Conservation (phyloP, 2,888 invertebrate genomes). For the Drosophila neonasuta region DNA sequence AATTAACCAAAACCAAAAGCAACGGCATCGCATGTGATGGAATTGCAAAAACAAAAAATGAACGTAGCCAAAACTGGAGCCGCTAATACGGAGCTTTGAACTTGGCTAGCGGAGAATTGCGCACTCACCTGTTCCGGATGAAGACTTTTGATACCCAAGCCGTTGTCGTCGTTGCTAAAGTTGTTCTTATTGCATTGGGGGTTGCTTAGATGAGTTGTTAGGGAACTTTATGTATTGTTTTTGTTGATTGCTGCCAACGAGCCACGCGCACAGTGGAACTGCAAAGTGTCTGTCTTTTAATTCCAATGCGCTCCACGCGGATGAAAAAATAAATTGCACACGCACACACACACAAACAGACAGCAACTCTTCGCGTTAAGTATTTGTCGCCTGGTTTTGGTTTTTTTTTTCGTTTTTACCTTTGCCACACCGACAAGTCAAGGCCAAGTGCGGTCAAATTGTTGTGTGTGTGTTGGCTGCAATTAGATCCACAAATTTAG, state of each 20-base stretch:
- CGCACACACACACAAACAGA: slow-evolving; percentile 39
- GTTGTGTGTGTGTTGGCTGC: slow-evolving; percentile 18
- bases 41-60: slow-evolving; percentile 30
- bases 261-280: slow-evolving; percentile 47
- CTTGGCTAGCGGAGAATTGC: slow-evolving; percentile 16
- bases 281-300: slow-evolving; percentile 21
- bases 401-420: slow-evolving; percentile 17
- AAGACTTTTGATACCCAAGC: slow-evolving; percentile 28
- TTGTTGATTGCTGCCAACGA: slow-evolving; percentile 11
- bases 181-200: slow-evolving; percentile 37
- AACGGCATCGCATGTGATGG: slow-evolving; percentile 39
- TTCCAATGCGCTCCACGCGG: slow-evolving; percentile 60
- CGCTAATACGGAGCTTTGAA: slow-evolving; percentile 33
- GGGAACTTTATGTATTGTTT: slow-evolving; percentile 5
- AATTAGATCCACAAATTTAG: slow-evolving; percentile 20
- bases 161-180: slow-evolving; percentile 2
- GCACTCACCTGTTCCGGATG: slow-evolving; percentile 52
- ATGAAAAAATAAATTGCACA: slow-evolving; percentile 60
- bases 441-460: slow-evolving; percentile 42
- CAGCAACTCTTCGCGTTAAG: slow-evolving; percentile 17
- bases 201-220: slow-evolving; percentile 25
- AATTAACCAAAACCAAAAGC: slow-evolving; percentile 30
- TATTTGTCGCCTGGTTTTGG: slow-evolving; percentile 20
- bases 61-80: slow-evolving; percentile 25
- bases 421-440: slow-evolving; percentile 25